phyloP scores from a whole-genome alignment of 2,113 vertebrate species.

The Sprattus sprattus region DNA sequence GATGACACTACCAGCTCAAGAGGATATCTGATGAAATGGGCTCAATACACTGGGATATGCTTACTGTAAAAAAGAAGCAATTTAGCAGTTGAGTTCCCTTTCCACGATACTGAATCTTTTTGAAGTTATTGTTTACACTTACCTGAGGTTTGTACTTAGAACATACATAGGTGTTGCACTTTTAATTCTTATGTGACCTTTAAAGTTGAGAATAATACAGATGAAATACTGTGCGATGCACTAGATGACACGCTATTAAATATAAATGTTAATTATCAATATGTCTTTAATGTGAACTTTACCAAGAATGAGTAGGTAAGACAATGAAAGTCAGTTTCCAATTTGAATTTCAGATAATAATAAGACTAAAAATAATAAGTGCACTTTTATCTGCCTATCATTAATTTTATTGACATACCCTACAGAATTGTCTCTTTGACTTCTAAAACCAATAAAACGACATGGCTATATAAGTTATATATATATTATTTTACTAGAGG shows the following conservation, averaged over 20 bases:
- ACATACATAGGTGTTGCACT: background rate
- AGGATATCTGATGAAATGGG: conserved; percentile 22
- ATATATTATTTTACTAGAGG: background rate
- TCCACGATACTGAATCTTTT: background rate
- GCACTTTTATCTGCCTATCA: background rate
- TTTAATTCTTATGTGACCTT: background rate
- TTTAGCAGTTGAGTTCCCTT: background rate
- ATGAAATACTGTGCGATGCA: background rate
- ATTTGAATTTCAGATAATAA: conserved; percentile 5
- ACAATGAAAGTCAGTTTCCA: background rate
- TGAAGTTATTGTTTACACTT: background rate
- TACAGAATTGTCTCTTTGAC: background rate
- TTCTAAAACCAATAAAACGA: background rate
- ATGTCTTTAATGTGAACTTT: background rate
- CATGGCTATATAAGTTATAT: background rate
- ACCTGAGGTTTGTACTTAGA: background rate
- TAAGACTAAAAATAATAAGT: conserved; percentile 5
- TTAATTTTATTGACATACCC: background rate
- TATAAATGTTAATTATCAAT: conserved; percentile 16
- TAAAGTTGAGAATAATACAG: background rate
- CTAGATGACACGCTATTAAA: background rate
- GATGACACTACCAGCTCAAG: conserved; percentile 36
- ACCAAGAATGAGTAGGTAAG: background rate
- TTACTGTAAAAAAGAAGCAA: background rate
- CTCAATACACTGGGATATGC: background rate